Percentiles rank a stretch among this genome's conserved stretches.
Evolutionary conservation across 2,888 invertebrate species (phyloP).

Genomic region (Cynaeus angustus): DNA sequence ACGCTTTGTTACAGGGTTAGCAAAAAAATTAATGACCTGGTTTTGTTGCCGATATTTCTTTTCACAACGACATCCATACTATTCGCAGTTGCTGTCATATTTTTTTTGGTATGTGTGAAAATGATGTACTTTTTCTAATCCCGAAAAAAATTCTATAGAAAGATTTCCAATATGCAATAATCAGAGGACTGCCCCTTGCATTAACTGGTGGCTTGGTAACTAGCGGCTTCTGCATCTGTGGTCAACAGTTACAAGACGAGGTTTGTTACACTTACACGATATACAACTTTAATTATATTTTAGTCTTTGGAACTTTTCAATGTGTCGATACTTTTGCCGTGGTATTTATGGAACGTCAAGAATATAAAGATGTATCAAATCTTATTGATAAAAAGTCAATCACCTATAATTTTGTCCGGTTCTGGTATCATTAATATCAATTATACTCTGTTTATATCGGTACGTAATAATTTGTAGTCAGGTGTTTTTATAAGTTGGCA

Average conservation of each 20-base stretch:
- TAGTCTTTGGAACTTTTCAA: slow-evolving; percentile 4
- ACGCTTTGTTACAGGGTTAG: too few species aligned
- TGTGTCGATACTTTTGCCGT: slow-evolving; percentile 3
- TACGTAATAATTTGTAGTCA: too few species aligned
- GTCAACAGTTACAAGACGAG: slow-evolving; percentile 8
- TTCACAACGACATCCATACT: too few species aligned
- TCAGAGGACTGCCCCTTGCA: slow-evolving; percentile 6
- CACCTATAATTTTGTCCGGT: slow-evolving; percentile 2
- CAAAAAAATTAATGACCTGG: too few species aligned
- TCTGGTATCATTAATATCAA: slow-evolving; percentile 24
- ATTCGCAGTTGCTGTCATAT: too few species aligned
- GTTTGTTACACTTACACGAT: slow-evolving; percentile 3
- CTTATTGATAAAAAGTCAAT: slow-evolving; percentile 7
- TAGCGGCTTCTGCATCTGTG: slow-evolving; percentile 7
- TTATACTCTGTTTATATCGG: slow-evolving; percentile 18
- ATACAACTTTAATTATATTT: not conserved
- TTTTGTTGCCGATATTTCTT: too few species aligned
- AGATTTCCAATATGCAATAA: too few species aligned
- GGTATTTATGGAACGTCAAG: slow-evolving; percentile 2
- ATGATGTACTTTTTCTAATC: too few species aligned
- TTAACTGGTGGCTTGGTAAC: slow-evolving; percentile 10
- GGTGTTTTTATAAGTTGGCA: too few species aligned
- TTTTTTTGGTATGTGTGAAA: too few species aligned
- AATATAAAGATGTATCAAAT: slow-evolving; percentile 16
- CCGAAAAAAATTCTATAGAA: too few species aligned